Evolutionary conservation across 2,888 invertebrate species (phyloP).

Genomic region (Eupithecia dodoneata): DNA sequence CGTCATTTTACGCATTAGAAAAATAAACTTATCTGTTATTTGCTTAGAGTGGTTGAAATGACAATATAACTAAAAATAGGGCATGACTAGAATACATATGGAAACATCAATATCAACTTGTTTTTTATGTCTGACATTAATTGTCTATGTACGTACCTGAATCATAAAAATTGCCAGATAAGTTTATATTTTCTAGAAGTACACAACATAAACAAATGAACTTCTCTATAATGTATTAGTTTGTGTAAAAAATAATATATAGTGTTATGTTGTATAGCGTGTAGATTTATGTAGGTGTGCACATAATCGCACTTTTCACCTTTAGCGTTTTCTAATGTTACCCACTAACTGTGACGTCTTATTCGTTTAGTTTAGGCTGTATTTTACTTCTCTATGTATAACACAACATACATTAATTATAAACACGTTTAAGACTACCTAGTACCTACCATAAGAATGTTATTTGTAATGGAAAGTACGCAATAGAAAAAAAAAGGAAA

Average conservation of each 20-base stretch:
- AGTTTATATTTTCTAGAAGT: neutral
- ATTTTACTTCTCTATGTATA: constrained; percentile 6
- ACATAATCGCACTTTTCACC: constrained; percentile 67
- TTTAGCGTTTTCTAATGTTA: constrained; percentile 71
- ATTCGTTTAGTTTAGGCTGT: constrained; percentile 31
- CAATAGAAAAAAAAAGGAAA: neutral
- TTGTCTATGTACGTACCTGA: neutral
- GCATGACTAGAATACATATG: neutral
- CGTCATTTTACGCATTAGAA: neutral
- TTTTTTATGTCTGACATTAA: neutral
- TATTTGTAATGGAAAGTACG: neutral
- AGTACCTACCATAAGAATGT: neutral
- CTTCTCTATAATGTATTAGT: constrained; percentile 13
- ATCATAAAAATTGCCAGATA: neutral
- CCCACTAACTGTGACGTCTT: constrained; percentile 68
- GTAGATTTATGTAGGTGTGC: constrained; percentile 51
- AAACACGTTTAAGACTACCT: neutral
- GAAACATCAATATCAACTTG: neutral
- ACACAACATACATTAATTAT: neutral
- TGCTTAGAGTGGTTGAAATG: neutral
- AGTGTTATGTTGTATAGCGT: constrained; percentile 25
- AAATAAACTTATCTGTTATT: neutral
- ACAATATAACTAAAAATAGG: neutral
- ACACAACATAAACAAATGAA: constrained; percentile 18
- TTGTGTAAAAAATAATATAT: constrained; percentile 23